These are phyloP conservation scores for Euzetes globulus DNA, from an alignment of 2,888 invertebrate species.

Conservation along the genomic window DNA sequence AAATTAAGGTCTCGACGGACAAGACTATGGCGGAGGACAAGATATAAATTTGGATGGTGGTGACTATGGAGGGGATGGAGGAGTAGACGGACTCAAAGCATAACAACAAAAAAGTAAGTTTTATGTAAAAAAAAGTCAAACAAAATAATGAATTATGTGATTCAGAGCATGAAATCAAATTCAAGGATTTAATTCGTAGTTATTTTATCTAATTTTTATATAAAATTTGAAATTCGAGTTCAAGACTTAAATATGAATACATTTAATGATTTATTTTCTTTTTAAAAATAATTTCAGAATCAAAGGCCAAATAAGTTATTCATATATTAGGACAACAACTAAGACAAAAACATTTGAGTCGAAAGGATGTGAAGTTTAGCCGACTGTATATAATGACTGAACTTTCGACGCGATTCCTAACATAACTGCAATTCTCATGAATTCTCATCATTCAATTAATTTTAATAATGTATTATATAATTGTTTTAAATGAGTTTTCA, in stretches of 20 bases:
- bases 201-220: not conserved
- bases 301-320: slow-evolving; percentile 30
- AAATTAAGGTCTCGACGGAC: not conserved
- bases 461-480: too few species aligned
- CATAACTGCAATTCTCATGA: not conserved
- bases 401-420: not conserved
- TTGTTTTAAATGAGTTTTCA: too few species aligned
- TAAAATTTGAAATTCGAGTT: slow-evolving; percentile 10
- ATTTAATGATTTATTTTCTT: not conserved
- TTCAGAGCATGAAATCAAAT: slow-evolving; percentile 16
- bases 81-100: not conserved
- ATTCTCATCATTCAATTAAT: not conserved
- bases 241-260: slow-evolving; percentile 1
- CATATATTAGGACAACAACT: slow-evolving; percentile 13
- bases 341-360: not conserved
- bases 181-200: not conserved
- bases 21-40: not conserved
- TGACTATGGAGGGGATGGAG: slow-evolving; percentile 2
- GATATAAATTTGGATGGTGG: not conserved
- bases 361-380: not conserved
- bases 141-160: not conserved
- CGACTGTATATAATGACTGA: not conserved
- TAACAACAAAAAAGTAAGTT: slow-evolving; percentile 16
- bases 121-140: not conserved
- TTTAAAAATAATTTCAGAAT: not conserved